Evolutionary conservation across 2,888 invertebrate species (phyloP).

Genomic region (Pyrocoelia pectoralis): DNA sequence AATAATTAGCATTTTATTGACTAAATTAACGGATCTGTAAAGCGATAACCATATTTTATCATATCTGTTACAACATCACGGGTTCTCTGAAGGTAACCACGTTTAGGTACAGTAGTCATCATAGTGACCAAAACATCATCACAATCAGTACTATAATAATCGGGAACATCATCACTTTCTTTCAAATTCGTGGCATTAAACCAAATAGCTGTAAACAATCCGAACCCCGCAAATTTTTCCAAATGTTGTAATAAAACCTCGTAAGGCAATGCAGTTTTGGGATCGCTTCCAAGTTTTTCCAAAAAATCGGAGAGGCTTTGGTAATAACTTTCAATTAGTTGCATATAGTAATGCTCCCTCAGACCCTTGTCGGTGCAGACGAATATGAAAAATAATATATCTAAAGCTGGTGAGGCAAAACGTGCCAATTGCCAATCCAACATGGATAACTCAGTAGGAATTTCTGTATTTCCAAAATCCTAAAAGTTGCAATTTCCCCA

Average conservation of each 20-base stretch:
- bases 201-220: slow-evolving; percentile 40
- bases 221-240: slow-evolving; percentile 43
- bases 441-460: slow-evolving; percentile 21
- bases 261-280: slow-evolving; percentile 44
- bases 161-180: not conserved
- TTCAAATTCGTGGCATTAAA: slow-evolving; percentile 32
- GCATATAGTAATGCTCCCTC: slow-evolving; percentile 44
- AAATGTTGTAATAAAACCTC: slow-evolving; percentile 45
- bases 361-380: slow-evolving; percentile 46
- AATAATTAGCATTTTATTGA: no score
- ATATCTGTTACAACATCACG: not conserved
- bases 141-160: not conserved
- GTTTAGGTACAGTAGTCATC: not conserved
- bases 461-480: slow-evolving; percentile 21
- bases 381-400: slow-evolving; percentile 49
- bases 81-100: not conserved
- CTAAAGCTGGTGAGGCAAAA: slow-evolving; percentile 43
- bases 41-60: not conserved
- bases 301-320: slow-evolving; percentile 42
- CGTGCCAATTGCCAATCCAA: slow-evolving; percentile 41
- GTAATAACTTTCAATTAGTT: slow-evolving; percentile 48
- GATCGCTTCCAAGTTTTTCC: slow-evolving; percentile 42
- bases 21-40: no score
- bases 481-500: not conserved
- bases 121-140: not conserved